Evolutionary conservation across 2,113 vertebrate species (phyloP).

Genomic region (Dermatemys mawii): DNA sequence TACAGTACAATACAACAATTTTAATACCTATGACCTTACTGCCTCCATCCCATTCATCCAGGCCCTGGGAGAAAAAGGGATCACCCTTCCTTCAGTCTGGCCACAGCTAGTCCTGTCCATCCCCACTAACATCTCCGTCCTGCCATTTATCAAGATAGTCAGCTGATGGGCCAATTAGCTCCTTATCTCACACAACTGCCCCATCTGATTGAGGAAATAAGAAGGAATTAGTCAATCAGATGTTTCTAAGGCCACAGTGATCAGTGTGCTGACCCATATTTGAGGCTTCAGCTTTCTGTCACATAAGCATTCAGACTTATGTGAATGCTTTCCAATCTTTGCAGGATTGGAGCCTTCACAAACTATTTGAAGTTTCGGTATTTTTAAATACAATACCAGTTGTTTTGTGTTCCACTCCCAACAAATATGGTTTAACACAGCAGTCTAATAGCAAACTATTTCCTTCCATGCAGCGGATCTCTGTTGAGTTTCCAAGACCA

Average conservation of each 20-base stretch:
- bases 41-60: not conserved
- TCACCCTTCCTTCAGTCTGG: not conserved
- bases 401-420: not conserved
- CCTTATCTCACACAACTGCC: not conserved
- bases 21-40: not conserved
- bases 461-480: not conserved
- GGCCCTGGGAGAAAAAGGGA: not conserved
- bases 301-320: not conserved
- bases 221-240: no score
- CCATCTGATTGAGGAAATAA: no score
- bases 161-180: not conserved
- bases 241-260: not conserved
- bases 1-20: not conserved
- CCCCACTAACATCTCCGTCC: not conserved
- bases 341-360: not conserved
- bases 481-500: not conserved
- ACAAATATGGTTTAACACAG: not conserved
- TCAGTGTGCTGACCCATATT: not conserved
- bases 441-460: not conserved
- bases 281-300: not conserved
- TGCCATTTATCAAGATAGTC: not conserved
- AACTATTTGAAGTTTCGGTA: not conserved
- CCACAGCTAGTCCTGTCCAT: not conserved
- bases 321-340: no score
- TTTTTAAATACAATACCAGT: not conserved